Evolutionary conservation across 1,140 invertebrate genomes (phyloP), one percentile per base, ranked within the genome.

Genomic region (Drosophila serrata): DNA sequence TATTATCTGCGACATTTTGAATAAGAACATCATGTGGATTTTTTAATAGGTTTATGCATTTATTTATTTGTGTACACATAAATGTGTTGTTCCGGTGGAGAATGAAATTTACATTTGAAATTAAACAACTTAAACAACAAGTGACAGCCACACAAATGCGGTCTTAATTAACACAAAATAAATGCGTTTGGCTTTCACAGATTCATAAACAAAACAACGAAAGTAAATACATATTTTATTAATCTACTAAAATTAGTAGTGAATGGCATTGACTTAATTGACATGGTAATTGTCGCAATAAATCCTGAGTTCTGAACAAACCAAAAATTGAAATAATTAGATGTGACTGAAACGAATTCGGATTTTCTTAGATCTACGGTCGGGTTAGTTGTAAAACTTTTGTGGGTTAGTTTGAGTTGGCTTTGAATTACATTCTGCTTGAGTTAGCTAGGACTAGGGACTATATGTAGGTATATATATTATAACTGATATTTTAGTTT

Each of bases 401-500:
- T 49, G 19, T 68, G 58, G 60, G 27, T 48, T 79, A 35, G 31
- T 53, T 60, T 80, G 74, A 70, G 46, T 60, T 86, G 62, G 64
- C 69, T 65, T 81, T 70, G 68, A 79, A 75, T 82, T 77, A 77
- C 67, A 82, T 82, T 82, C 79, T 61, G 9, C 39, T 61, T 49
- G 39, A 74, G 58, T 68, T 46, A 39, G 73, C 45, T 84, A 75
- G 31, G 60, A 49, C 69, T 79, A 42, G 24, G 53, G 31, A 42
- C 69, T 58, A 48, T 74, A 35, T 22, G 29, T 51, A 29, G 61
- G 65, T 29, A 51, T 69, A 62, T 37, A 56, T 61, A 31, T 61
- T 57, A 60, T 40, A 86, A 79, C 65, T 79, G 82, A 82, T 87
- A 82, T 82, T 73, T 76, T 35, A 49, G 48, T 62, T 79, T 68